Percentiles rank a stretch among this genome's conserved stretches.
These are phyloP conservation scores for Lasioglossum leucozonium DNA, from an alignment of 2,888 invertebrate species.

Conservation along the genomic window DNA sequence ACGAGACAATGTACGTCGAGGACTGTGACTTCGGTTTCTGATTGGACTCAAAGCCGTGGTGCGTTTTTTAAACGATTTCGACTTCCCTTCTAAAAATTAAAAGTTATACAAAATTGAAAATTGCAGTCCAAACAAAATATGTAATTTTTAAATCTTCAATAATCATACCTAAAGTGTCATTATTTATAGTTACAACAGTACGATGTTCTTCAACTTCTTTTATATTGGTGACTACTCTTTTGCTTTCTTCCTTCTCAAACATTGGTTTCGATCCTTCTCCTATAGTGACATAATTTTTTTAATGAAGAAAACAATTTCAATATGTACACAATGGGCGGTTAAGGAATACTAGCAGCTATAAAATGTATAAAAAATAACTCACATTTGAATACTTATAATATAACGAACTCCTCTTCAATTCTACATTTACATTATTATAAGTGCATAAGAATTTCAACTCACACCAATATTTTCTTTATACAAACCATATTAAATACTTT, in stretches of 20 bases:
- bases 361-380: too few relatives aligned
- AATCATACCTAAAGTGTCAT: slow-evolving; percentile 56
- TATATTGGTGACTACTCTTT: slow-evolving; percentile 28
- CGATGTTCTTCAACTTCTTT: slow-evolving; percentile 69
- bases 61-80: slow-evolving; percentile 24
- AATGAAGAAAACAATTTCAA: too few relatives aligned
- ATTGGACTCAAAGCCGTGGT: slow-evolving; percentile 38
- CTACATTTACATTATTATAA: background rate
- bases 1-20: slow-evolving; percentile 28
- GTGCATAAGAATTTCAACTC: background rate
- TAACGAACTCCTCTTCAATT: background rate
- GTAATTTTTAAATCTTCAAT: slow-evolving; percentile 2
- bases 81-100: slow-evolving; percentile 29
- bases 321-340: too few relatives aligned
- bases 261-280: slow-evolving; percentile 77
- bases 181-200: slow-evolving; percentile 62
- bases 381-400: background rate
- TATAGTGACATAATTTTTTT: slow-evolving; percentile 44
- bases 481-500: too few relatives aligned
- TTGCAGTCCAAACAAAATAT: background rate
- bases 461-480: background rate
- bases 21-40: slow-evolving; percentile 37
- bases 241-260: slow-evolving; percentile 76
- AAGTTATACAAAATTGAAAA: background rate
- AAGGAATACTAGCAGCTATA: too few relatives aligned